Base-by-base conservation (phyloP, 2,797 vertebrate genomes). In the Myiotriccus ornatus region DNA sequence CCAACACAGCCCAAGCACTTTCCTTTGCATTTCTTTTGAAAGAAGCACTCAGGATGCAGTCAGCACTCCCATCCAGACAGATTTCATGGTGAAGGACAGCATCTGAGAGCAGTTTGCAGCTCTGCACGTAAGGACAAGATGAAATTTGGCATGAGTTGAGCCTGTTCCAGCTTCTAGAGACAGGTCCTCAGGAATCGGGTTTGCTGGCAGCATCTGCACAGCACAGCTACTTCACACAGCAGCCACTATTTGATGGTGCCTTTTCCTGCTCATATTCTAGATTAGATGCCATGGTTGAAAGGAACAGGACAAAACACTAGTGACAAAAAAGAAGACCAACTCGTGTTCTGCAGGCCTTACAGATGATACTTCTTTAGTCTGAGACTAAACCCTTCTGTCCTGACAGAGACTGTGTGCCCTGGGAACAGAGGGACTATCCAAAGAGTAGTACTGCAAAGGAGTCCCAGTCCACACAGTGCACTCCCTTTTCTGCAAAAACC, bases 1-100 rank as follows among this genome's bases (percentile, higher is more conserved):
- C 21, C 2, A 0, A 18, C 34, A 41, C 22, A 6, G 27, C 41
- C 18, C 21, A 16, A 3, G 10, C 14, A 15, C 35, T 57, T 60
- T 37, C 30, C 19, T 50, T 49, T 34, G 14, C 24, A 43, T 63
- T 85, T 65, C 41, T 14, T 41, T 56, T 25, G 63, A 75, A 65
- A 70, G 37, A 19, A 56, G 37, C 1, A 0, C 53, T 53, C 8
- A 1, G 13, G 22, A n/a, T 30, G 15, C 25, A 43, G 37, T 28
- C 44, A 41, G 22, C 25, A 12, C 34, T 30, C 39, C 28, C 20
- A 47, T 11, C 17, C 52, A 70, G 63, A 23, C 50, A 53, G 39
- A 25, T 28, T 74, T 20, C n/a, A 22, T 32, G 50, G 60, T 4
- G 1, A 68, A 74, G 41, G 35, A 24, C 35, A 25, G 22, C 0